phyloP scores from a whole-genome alignment of 2,888 invertebrate genomes.

The Arrhopalites spinosus region DNA sequence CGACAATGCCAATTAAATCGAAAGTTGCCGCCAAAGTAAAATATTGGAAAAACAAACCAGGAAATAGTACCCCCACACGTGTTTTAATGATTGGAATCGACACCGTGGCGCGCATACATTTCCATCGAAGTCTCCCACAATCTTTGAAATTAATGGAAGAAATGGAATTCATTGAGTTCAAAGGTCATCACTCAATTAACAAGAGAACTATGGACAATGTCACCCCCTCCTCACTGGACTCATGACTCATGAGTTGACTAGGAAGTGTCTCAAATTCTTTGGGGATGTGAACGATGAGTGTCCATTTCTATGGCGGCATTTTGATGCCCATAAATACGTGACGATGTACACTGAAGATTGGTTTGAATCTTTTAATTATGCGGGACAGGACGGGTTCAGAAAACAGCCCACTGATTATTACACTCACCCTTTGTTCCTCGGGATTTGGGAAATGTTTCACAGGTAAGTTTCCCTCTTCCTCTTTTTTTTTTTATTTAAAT shows the following conservation, averaged over 20 bases:
- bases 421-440: background rate
- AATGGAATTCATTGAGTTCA: background rate
- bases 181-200: background rate
- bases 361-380: too few species aligned
- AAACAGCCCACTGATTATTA: background rate
- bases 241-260: background rate
- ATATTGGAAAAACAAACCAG: too few species aligned
- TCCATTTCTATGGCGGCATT: background rate
- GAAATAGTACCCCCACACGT: background rate
- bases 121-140: constrained; percentile 5
- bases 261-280: background rate
- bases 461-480: too few species aligned
- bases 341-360: background rate
- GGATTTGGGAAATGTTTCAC: background rate
- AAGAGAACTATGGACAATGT: background rate
- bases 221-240: background rate
- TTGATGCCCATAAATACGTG: background rate
- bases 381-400: background rate
- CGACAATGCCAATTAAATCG: too few species aligned
- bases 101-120: background rate
- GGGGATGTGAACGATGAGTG: background rate
- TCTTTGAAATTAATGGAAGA: background rate
- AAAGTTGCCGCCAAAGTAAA: too few species aligned
- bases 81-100: background rate
- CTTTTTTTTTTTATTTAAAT: too few species aligned